Evolutionary conservation across 2,113 vertebrate genomes (phyloP).

Genomic region (Ardeotis arabs): DNA sequence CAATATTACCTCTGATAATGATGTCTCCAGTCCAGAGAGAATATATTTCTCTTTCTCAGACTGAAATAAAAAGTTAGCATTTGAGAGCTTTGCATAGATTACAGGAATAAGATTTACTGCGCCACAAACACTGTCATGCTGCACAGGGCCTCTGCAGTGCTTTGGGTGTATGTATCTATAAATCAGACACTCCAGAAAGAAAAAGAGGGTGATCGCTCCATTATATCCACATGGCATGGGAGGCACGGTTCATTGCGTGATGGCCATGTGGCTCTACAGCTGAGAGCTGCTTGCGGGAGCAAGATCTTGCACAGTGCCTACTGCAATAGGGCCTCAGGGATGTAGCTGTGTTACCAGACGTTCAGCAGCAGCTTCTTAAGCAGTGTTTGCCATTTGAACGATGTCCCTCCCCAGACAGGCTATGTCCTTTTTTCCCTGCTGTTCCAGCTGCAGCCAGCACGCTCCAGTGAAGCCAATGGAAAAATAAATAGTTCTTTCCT

Average conservation of each 20-base stretch:
- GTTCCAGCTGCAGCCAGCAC: not conserved
- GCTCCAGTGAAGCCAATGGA: not conserved
- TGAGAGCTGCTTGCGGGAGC: not conserved
- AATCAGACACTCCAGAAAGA: not conserved
- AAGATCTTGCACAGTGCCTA: not conserved
- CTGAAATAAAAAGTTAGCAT: slow-evolving; percentile 16
- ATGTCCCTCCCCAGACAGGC: not conserved
- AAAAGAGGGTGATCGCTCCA: not conserved
- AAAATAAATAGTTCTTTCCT: not conserved
- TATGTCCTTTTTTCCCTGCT: not conserved
- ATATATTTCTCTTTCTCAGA: not conserved
- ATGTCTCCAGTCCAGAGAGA: not conserved
- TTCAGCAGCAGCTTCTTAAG: not conserved
- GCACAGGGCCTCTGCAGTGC: not conserved
- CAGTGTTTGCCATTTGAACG: not conserved
- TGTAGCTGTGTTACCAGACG: not conserved
- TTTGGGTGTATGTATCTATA: not conserved
- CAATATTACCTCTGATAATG: not conserved
- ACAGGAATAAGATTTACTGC: not conserved
- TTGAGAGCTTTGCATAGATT: slow-evolving; percentile 40
- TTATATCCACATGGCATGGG: fast-evolving
- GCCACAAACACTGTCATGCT: not conserved
- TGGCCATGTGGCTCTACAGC: fast-evolving
- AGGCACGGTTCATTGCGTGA: fast-evolving
- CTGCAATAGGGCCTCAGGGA: not conserved